A percentile compares a stretch with the other conserved stretches of the same genome.
phyloP scores from a whole-genome alignment of 2,888 invertebrate species.

The Troilus luridus region DNA sequence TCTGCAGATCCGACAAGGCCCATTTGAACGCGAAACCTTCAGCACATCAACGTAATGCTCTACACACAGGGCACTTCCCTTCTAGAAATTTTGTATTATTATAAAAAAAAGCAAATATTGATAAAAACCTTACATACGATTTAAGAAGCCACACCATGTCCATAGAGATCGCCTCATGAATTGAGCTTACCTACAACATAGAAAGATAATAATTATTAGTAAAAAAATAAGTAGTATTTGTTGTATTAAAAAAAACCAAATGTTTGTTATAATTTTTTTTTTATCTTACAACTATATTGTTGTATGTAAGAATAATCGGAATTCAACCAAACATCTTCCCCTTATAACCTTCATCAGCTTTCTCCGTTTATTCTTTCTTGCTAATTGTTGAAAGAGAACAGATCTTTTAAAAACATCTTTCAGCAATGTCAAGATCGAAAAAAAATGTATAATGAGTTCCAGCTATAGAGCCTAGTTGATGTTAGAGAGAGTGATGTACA shows the following conservation, averaged over 20 bases:
- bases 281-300: too few relatives aligned
- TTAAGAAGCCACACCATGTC: neutral
- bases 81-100: too few relatives aligned
- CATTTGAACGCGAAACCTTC: too few relatives aligned
- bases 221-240: too few relatives aligned
- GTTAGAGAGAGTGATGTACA: neutral
- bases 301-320: too few relatives aligned
- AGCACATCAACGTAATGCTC: too few relatives aligned
- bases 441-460: neutral
- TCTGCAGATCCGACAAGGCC: too few relatives aligned
- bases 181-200: constrained; percentile 4
- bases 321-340: neutral
- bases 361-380: neutral
- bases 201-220: neutral
- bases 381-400: neutral
- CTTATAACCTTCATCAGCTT: neutral
- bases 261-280: too few relatives aligned
- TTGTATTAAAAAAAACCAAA: too few relatives aligned
- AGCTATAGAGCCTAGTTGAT: neutral
- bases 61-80: too few relatives aligned
- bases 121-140: neutral
- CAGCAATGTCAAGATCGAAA: constrained; percentile 27
- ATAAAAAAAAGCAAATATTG: too few relatives aligned
- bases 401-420: neutral
- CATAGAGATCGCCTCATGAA: neutral